phyloP scores from a whole-genome alignment of 1,140 invertebrate species.

The Ostrea denselamellosa region DNA sequence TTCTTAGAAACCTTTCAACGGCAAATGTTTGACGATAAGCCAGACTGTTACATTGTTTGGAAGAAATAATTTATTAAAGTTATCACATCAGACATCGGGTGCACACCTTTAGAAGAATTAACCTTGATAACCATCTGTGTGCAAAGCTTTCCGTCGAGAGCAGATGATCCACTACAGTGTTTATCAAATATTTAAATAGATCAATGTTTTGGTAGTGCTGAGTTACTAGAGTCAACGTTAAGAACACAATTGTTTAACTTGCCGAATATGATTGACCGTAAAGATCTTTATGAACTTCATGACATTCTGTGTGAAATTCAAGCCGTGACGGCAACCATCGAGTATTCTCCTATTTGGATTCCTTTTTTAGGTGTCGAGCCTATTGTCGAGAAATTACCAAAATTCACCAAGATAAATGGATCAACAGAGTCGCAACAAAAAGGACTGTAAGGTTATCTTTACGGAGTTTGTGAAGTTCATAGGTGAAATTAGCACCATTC shows the following conservation, averaged over 20 bases:
- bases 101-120: neutral
- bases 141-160: neutral
- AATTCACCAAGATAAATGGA: neutral
- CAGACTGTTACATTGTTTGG: too few species aligned
- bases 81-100: neutral
- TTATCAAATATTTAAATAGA: neutral
- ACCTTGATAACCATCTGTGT: neutral
- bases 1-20: too few species aligned
- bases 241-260: slow-evolving; percentile 12
- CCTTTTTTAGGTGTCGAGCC: slow-evolving; percentile 37
- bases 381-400: slow-evolving; percentile 12
- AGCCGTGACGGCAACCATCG: neutral
- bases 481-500: slow-evolving; percentile 40
- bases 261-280: neutral
- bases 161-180: neutral
- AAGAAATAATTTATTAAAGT: neutral
- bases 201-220: neutral
- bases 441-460: too few species aligned
- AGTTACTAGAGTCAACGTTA: slow-evolving; percentile 12
- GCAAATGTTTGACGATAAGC: too few species aligned
- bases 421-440: too few species aligned
- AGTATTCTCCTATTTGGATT: slow-evolving; percentile 17
- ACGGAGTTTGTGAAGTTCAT: slow-evolving; percentile 42
- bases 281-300: slow-evolving; percentile 44
- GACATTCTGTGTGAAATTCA: slow-evolving; percentile 43